These are phyloP conservation scores for Anorthoa munda DNA, from an alignment of 2,888 invertebrate species.

Conservation along the genomic window DNA sequence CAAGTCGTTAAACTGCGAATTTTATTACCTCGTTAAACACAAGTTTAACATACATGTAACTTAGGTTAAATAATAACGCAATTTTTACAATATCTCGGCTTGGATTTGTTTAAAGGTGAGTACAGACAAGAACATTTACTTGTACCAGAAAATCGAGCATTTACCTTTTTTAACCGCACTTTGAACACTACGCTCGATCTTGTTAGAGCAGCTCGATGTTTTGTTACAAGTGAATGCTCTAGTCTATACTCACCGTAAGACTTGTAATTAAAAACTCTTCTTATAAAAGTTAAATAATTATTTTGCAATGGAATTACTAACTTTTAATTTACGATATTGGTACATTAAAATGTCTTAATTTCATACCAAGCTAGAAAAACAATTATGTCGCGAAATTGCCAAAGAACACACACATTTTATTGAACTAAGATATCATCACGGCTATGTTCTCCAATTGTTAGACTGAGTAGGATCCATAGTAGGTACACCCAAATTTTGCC, in stretches of 20 bases:
- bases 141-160: too few relatives aligned
- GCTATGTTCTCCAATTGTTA: too few relatives aligned
- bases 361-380: not conserved
- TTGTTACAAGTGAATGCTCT: too few relatives aligned
- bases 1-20: conserved; percentile 17
- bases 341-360: not conserved
- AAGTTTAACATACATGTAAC: conserved; percentile 20
- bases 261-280: conserved; percentile 1
- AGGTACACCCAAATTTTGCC: too few relatives aligned
- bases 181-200: too few relatives aligned
- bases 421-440: not conserved
- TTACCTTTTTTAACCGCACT: too few relatives aligned
- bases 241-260: too few relatives aligned
- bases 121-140: too few relatives aligned
- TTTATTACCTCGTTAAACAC: conserved; percentile 10
- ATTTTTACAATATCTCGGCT: not conserved
- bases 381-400: not conserved
- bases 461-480: too few relatives aligned
- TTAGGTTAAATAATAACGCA: not conserved
- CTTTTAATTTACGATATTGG: not conserved
- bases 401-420: not conserved
- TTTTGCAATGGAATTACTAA: conserved; percentile 1
- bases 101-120: too few relatives aligned
- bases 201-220: too few relatives aligned
- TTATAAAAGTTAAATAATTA: not conserved